Evolutionary conservation across 2,113 vertebrate species (phyloP).

Genomic region (Odontophorus gujanensis): DNA sequence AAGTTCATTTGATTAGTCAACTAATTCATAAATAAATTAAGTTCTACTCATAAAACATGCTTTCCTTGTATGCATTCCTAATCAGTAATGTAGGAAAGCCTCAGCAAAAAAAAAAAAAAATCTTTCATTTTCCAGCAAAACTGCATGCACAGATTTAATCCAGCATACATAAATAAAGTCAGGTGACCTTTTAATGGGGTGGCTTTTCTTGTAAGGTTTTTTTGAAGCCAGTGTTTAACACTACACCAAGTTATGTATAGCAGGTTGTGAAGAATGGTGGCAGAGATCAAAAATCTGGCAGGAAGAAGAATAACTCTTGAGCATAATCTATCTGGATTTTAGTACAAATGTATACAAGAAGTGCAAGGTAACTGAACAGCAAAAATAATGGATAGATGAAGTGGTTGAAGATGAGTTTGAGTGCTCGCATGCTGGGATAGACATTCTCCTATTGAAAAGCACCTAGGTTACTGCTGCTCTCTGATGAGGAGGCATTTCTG

Average conservation of each 20-base stretch:
- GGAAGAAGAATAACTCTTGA: not conserved
- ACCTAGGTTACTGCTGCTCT: not conserved
- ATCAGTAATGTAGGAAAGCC: constrained; percentile 14
- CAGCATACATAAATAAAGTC: constrained; percentile 35
- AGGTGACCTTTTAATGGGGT: constrained; percentile 48
- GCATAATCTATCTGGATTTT: not conserved
- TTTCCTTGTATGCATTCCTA: constrained; percentile 6
- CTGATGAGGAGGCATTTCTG: not conserved
- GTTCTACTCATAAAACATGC: not conserved
- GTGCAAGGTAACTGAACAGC: not conserved
- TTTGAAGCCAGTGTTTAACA: not conserved
- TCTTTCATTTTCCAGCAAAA: constrained; percentile 34
- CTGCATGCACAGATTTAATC: constrained; percentile 29
- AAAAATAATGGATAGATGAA: not conserved
- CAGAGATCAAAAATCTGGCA: not conserved
- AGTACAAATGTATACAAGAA: not conserved
- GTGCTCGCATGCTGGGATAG: not conserved
- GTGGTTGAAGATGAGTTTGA: not conserved
- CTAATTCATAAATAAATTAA: constrained; percentile 67
- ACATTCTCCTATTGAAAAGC: not conserved
- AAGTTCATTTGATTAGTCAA: constrained; percentile 65
- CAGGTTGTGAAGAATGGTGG: not conserved
- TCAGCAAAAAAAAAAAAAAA: constrained; percentile 5
- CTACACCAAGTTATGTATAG: constrained; percentile 17
- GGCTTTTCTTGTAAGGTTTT: constrained; percentile 11